A percentile compares a stretch with the other conserved stretches of the same genome.
phyloP scores from a whole-genome alignment of 2,113 vertebrate species.

The Scomber japonicus region DNA sequence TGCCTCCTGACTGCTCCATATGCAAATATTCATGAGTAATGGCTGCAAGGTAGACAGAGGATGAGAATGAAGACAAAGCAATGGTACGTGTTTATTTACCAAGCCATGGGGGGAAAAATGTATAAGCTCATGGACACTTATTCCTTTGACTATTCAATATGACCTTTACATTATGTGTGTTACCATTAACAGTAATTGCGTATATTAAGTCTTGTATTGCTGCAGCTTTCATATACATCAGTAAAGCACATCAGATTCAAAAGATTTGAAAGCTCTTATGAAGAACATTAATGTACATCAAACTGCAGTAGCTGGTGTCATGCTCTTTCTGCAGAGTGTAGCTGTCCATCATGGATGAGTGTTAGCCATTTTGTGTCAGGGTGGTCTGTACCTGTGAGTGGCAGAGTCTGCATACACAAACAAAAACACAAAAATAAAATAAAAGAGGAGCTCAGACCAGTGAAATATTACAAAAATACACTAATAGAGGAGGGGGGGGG shows the following conservation, averaged over 20 bases:
- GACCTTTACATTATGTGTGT: constrained; percentile 41
- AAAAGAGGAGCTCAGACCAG: neutral
- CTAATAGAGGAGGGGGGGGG: neutral
- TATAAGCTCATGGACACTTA: constrained; percentile 28
- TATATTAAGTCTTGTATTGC: constrained; percentile 29
- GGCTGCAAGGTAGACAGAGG: constrained; percentile 27
- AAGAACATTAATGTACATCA: neutral
- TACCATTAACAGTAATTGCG: constrained; percentile 33
- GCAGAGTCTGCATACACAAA: neutral
- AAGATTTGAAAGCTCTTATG: constrained; percentile 1
- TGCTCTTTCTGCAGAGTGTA: constrained; percentile 1
- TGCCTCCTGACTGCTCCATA: constrained; percentile 44
- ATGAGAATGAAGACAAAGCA: constrained; percentile 53
- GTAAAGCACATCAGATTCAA: neutral
- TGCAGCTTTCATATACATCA: neutral
- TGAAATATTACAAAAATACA: constrained; percentile 9
- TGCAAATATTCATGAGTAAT: constrained; percentile 54
- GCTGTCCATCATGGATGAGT: constrained; percentile 1
- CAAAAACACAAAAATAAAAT: neutral
- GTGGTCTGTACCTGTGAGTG: constrained; percentile 34
- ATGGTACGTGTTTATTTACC: constrained; percentile 56
- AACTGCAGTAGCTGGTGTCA: neutral
- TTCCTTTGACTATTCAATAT: constrained; percentile 33
- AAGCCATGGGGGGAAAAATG: constrained; percentile 14
- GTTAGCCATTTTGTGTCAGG: constrained; percentile 33